Conservation (phyloP, 2,797 vertebrate genomes). For the Hapalemur alaotrensis region DNA sequence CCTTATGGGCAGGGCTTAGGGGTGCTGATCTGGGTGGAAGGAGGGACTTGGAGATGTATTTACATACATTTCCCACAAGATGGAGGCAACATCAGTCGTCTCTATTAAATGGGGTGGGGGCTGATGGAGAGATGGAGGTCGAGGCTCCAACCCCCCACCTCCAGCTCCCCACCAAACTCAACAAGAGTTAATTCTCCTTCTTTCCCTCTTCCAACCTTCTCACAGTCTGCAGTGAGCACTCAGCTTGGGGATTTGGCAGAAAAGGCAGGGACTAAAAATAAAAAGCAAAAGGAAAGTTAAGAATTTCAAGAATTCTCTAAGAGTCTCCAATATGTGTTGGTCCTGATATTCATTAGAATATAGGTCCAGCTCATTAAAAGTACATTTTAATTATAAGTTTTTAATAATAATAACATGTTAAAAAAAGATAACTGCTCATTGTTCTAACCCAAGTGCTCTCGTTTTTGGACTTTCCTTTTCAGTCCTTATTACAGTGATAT, state of each 20-base stretch:
- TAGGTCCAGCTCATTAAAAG: not conserved
- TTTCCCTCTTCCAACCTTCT: not conserved
- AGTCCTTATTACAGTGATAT: not conserved
- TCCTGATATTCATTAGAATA: not conserved
- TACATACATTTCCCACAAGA: not conserved
- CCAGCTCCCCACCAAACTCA: not conserved
- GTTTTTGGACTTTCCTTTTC: not conserved
- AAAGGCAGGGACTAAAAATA: not conserved
- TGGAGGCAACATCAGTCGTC: too few relatives aligned
- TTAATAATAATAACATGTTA: not conserved
- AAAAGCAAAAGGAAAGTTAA: slow-evolving; percentile 3
- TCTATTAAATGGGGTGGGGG: not conserved
- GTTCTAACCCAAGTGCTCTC: not conserved
- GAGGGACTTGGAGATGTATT: not conserved
- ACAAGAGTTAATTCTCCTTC: not conserved
- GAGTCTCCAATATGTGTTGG: not conserved
- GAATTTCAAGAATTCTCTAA: not conserved
- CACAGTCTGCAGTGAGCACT: not conserved
- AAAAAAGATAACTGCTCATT: not conserved
- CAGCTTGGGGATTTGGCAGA: not conserved
- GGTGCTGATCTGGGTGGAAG: not conserved
- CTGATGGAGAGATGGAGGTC: not conserved
- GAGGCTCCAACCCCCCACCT: not conserved
- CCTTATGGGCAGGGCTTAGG: not conserved
- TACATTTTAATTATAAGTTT: not conserved